Percentiles rank a stretch among this genome's conserved stretches.
Conservation (phyloP, 2,888 invertebrate genomes). For the Rhorus exstirpatorius region DNA sequence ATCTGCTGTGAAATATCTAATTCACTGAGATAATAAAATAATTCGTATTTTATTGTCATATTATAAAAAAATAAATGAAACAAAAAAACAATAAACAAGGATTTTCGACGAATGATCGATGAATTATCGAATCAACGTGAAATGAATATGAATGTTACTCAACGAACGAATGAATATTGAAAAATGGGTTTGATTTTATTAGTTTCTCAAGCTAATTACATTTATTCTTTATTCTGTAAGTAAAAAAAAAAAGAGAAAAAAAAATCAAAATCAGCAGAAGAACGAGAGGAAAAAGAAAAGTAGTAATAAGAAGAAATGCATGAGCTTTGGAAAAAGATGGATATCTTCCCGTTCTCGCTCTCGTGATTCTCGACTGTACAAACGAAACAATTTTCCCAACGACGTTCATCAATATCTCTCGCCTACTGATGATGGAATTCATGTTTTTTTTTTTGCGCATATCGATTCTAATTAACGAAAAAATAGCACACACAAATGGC, state of each 20-base stretch:
- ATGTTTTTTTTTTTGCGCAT: constrained; percentile 9
- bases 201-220: constrained; percentile 64
- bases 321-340: background rate
- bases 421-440: constrained; percentile 41
- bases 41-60: background rate
- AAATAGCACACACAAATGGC: constrained; percentile 9
- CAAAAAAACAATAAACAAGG: background rate
- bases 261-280: constrained; percentile 33
- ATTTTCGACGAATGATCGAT: background rate
- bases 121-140: constrained; percentile 1
- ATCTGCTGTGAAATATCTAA: constrained; percentile 8
- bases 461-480: constrained; percentile 24
- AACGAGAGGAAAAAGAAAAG: constrained; percentile 17
- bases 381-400: constrained; percentile 29
- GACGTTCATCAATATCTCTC: constrained; percentile 13
- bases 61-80: background rate
- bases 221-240: constrained; percentile 50
- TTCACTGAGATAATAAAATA: background rate
- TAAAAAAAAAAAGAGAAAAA: constrained; percentile 56
- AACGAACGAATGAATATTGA: background rate
- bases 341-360: constrained; percentile 6
- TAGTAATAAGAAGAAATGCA: constrained; percentile 16
- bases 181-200: too few species aligned
- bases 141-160: background rate
- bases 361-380: constrained; percentile 59